A percentile compares a stretch with the other conserved stretches of the same genome.
These are phyloP conservation scores for Drosophila fuyamai DNA, from an alignment of 1,140 invertebrate species.

Conservation along the genomic window DNA sequence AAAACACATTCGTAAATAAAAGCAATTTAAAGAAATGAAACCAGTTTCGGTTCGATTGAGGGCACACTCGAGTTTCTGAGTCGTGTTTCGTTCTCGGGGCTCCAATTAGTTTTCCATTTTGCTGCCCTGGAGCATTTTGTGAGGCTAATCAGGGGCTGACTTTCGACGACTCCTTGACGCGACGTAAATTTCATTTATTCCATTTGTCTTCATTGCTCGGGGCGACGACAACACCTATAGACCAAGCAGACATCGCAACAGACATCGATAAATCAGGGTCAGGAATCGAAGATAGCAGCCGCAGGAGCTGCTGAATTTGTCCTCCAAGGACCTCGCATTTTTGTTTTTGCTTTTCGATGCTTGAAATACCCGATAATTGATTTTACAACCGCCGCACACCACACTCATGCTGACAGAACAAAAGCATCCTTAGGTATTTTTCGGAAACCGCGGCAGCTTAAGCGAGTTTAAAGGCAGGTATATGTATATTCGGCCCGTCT, in stretches of 20 bases:
- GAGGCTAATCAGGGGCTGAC: conserved; percentile 49
- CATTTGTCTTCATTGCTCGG: conserved; percentile 53
- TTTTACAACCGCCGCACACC: conserved; percentile 48
- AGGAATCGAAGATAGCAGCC: conserved; percentile 39
- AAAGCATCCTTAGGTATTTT: conserved; percentile 34
- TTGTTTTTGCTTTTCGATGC: conserved; percentile 60
- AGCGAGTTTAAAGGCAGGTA: conserved; percentile 43
- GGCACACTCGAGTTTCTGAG: conserved; percentile 8
- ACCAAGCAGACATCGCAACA: conserved; percentile 22
- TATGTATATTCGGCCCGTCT: conserved; percentile 26
- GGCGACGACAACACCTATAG: conserved; percentile 42
- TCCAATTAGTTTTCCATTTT: conserved; percentile 69
- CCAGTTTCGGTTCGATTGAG: conserved; percentile 45
- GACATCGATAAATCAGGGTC: conserved; percentile 68
- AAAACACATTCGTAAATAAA: conserved; percentile 12
- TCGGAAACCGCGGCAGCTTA: conserved; percentile 30
- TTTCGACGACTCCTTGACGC: conserved; percentile 36
- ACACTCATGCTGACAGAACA: neutral
- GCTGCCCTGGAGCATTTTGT: conserved; percentile 18
- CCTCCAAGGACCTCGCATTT: conserved; percentile 41
- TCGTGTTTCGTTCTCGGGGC: conserved; percentile 4
- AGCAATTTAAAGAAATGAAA: conserved; percentile 39
- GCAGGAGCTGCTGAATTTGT: conserved; percentile 25
- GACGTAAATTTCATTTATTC: conserved; percentile 58
- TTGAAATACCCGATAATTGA: conserved; percentile 70